Evolutionary conservation across 2,888 invertebrate genomes (phyloP).

Genomic region (Tetropium fuscum): DNA sequence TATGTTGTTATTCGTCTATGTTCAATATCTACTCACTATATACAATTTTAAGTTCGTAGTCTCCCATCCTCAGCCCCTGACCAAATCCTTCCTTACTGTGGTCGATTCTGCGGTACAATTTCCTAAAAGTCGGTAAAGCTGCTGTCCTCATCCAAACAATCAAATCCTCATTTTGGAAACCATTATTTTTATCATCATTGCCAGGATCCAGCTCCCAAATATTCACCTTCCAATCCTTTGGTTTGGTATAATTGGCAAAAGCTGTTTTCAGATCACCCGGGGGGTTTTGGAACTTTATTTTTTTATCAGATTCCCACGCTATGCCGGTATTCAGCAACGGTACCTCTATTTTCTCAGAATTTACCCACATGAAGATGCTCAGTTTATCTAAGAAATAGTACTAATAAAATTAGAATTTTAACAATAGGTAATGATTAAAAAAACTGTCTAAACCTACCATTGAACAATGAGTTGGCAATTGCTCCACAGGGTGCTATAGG

Average conservation of each 20-base stretch:
- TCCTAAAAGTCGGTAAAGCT: constrained; percentile 95
- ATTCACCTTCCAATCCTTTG: constrained; percentile 86
- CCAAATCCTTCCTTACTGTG: constrained; percentile 74
- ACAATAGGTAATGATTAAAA: neutral
- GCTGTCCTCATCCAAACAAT: constrained; percentile 99
- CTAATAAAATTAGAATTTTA: neutral
- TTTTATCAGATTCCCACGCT: constrained; percentile 96
- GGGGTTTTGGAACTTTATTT: constrained; percentile 95
- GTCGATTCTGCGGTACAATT: constrained; percentile 90
- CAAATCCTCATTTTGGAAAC: constrained; percentile 95
- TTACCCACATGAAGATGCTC: constrained; percentile 26
- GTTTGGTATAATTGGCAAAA: constrained; percentile 78
- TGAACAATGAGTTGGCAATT: constrained; percentile 98
- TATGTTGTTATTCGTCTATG: no score
- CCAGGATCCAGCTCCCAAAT: constrained; percentile 82
- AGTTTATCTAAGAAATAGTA: constrained; percentile 33
- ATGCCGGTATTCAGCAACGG: constrained; percentile 84
- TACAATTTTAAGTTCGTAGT: constrained; percentile 75
- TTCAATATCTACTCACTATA: constrained; percentile 79
- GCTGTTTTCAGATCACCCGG: constrained; percentile 66
- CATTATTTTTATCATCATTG: constrained; percentile 85
- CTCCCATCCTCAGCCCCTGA: constrained; percentile 81
- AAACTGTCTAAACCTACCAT: constrained; percentile 71
- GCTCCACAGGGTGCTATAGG: constrained; percentile 98
- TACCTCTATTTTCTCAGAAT: constrained; percentile 22